phyloP scores from a whole-genome alignment of 2,113 vertebrate species.

The Sinocyclocheilus rhinocerous region DNA sequence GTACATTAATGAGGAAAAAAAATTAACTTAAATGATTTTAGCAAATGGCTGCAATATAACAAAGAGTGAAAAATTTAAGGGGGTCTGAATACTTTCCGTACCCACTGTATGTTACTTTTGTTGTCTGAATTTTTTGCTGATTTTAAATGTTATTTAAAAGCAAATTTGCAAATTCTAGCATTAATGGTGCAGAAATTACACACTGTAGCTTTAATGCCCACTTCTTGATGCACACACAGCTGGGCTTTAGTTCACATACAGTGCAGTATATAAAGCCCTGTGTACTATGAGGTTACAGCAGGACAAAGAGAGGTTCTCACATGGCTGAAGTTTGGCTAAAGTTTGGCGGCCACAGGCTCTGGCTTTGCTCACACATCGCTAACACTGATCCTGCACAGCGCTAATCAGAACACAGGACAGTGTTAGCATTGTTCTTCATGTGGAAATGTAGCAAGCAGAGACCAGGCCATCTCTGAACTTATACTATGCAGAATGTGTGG shows the following conservation, averaged over 20 bases:
- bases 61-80: too few species aligned
- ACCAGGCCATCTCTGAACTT: background rate
- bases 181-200: too few species aligned
- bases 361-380: constrained; percentile 13
- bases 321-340: constrained; percentile 8
- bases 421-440: constrained; percentile 30
- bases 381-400: background rate
- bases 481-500: constrained; percentile 6
- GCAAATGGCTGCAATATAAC: too few species aligned
- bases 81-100: too few species aligned
- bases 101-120: too few species aligned
- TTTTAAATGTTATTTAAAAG: too few species aligned
- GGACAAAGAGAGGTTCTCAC: background rate
- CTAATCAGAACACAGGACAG: constrained; percentile 32
- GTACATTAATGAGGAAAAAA: too few species aligned
- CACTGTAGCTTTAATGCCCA: too few species aligned
- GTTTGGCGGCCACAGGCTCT: background rate
- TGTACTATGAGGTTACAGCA: constrained; percentile 17
- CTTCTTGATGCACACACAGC: background rate
- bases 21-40: too few species aligned
- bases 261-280: background rate
- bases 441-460: background rate
- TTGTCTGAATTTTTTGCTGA: too few species aligned
- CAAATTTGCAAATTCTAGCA: too few species aligned
- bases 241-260: background rate